phyloP scores from a whole-genome alignment of 1,140 invertebrate species.

The Acromyrmex echinatior region DNA sequence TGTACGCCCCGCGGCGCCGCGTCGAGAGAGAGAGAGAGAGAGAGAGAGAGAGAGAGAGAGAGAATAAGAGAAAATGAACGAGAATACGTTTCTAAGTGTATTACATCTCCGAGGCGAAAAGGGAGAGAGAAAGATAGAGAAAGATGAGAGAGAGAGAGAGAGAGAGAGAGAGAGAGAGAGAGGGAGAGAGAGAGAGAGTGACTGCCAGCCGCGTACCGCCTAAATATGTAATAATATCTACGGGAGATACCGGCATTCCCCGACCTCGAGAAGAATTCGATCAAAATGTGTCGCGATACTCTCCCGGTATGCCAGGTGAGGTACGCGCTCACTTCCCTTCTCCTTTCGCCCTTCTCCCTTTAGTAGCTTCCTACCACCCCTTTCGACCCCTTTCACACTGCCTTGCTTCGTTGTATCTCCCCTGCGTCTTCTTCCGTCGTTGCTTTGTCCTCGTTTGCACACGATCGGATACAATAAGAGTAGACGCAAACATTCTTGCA shows the following conservation, averaged over 20 bases:
- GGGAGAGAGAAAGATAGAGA: not conserved
- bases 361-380: constrained; percentile 59
- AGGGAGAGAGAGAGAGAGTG: constrained; percentile 15
- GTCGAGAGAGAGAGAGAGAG: constrained; percentile 17
- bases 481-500: not conserved
- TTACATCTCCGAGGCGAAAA: constrained; percentile 73
- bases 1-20: constrained; percentile 76
- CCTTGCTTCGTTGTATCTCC: constrained; percentile 37
- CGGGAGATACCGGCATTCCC: constrained; percentile 73
- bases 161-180: not conserved
- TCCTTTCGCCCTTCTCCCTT: constrained; percentile 71
- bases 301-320: constrained; percentile 82
- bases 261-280: constrained; percentile 82
- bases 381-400: constrained; percentile 51
- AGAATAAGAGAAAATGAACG: not conserved
- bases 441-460: constrained; percentile 60
- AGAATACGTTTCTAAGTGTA: constrained; percentile 78
- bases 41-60: not conserved
- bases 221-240: constrained; percentile 86
- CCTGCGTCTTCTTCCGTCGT: constrained; percentile 54
- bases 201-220: constrained; percentile 74
- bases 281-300: constrained; percentile 82
- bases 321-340: constrained; percentile 70
- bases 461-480: constrained; percentile 58
- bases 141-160: not conserved